Percentiles rank a stretch among this genome's conserved stretches.
phyloP scores from a whole-genome alignment of 2,797 vertebrate species.

The Anisognathus igniventris region DNA sequence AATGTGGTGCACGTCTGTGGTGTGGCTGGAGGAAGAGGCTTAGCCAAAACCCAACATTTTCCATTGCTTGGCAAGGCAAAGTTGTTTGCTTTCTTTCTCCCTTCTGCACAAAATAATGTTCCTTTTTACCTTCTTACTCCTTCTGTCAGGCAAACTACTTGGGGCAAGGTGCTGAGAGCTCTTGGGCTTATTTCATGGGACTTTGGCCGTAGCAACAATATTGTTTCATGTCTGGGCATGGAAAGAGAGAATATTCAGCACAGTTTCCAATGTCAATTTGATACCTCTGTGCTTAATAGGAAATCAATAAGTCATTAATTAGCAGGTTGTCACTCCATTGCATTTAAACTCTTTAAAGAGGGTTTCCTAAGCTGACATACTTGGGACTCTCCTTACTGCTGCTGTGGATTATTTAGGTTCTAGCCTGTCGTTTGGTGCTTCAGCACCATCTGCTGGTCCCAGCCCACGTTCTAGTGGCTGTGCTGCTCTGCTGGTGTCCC shows the following conservation, averaged over 20 bases:
- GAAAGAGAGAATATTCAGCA: neutral
- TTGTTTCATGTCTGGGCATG: neutral
- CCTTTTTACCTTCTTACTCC: neutral
- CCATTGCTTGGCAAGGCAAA: neutral
- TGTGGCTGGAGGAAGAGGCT: neutral
- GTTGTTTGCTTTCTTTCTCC: neutral
- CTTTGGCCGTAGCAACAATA: neutral
- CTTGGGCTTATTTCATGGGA: neutral
- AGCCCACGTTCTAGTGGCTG: neutral
- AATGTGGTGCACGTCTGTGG: neutral
- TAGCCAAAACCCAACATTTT: neutral
- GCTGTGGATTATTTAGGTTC: neutral
- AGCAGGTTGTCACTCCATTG: neutral
- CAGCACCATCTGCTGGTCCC: conserved; percentile 8
- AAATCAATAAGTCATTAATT: neutral
- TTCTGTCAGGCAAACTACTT: neutral
- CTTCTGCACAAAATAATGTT: neutral
- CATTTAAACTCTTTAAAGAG: neutral
- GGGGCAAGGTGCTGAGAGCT: neutral
- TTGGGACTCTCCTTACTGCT: neutral
- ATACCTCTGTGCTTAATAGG: neutral
- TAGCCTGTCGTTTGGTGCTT: neutral
- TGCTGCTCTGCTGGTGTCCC: neutral
- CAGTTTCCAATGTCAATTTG: neutral
- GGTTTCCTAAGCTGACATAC: neutral